phyloP scores from a whole-genome alignment of 2,797 vertebrate species.

The Cryptoblepharus egeriae region DNA sequence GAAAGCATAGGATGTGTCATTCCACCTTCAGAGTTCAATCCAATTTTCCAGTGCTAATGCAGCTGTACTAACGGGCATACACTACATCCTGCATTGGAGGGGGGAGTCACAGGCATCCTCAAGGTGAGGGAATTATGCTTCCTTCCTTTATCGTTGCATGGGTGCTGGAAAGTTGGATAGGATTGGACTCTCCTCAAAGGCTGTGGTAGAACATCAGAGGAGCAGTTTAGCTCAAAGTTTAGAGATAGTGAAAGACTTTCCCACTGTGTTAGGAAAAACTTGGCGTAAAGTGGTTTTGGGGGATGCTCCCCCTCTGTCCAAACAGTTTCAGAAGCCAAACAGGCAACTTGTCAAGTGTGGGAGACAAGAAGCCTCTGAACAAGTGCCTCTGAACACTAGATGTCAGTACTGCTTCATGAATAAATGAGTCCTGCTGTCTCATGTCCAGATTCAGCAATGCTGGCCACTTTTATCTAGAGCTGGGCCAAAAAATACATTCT shows the following conservation, averaged over 20 bases:
- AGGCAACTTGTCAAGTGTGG: accelerated
- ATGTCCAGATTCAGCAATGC: background rate
- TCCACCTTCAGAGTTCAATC: too few species aligned
- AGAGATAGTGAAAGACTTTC: background rate
- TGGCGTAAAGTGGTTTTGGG: background rate
- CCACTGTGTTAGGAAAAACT: background rate
- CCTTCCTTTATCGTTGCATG: too few species aligned
- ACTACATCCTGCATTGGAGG: too few species aligned
- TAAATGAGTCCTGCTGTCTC: background rate
- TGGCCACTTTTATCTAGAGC: background rate
- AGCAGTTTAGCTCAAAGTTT: background rate
- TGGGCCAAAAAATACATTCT: background rate
- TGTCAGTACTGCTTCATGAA: slow-evolving; percentile 14
- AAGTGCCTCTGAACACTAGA: slow-evolving; percentile 15
- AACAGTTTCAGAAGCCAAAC: background rate
- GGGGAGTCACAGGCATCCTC: too few species aligned
- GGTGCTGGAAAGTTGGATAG: too few species aligned
- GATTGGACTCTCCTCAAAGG: background rate
- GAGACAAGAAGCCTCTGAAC: accelerated
- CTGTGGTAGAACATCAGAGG: background rate
- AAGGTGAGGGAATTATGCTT: too few species aligned
- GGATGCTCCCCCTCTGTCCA: background rate
- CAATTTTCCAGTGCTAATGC: too few species aligned
- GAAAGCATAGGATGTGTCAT: background rate
- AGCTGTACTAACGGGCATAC: too few species aligned